Percentiles rank a stretch among this genome's conserved stretches.
These are phyloP conservation scores for Andrena minutula DNA, from an alignment of 2,888 invertebrate genomes.

Conservation along the genomic window DNA sequence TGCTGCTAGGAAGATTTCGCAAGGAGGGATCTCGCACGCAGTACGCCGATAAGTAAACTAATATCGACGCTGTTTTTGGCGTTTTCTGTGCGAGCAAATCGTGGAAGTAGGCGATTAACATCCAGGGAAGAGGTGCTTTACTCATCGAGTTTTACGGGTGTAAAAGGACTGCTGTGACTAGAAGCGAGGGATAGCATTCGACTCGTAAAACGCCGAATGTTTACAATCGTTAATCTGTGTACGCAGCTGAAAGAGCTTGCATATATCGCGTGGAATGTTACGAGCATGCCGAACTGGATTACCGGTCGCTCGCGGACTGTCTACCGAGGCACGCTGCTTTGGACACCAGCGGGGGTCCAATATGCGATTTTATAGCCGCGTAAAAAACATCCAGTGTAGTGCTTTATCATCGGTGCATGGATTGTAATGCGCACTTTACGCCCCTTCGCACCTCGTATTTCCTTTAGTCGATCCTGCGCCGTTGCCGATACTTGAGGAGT, in stretches of 20 bases:
- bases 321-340: conserved; percentile 21
- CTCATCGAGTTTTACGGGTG: neutral
- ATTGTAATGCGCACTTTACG: conserved; percentile 26
- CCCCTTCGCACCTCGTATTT: conserved; percentile 26
- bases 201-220: conserved; percentile 28
- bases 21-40: neutral
- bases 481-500: neutral
- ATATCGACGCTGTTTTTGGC: neutral
- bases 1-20: neutral
- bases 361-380: conserved; percentile 26
- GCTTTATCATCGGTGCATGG: conserved; percentile 20
- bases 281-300: conserved; percentile 44
- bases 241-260: conserved; percentile 12
- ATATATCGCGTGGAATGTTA: conserved; percentile 7
- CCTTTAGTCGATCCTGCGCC: neutral
- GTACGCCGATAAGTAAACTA: neutral
- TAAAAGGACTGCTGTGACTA: neutral
- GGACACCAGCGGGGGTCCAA: conserved; percentile 3
- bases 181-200: neutral
- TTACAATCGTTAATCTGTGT: conserved; percentile 34
- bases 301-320: conserved; percentile 20
- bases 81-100: neutral
- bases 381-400: conserved; percentile 4
- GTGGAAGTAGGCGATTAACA: too few species aligned
- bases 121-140: too few species aligned